phyloP scores from a whole-genome alignment of 2,113 vertebrate genomes.

The Trochalopteron elliotii region DNA sequence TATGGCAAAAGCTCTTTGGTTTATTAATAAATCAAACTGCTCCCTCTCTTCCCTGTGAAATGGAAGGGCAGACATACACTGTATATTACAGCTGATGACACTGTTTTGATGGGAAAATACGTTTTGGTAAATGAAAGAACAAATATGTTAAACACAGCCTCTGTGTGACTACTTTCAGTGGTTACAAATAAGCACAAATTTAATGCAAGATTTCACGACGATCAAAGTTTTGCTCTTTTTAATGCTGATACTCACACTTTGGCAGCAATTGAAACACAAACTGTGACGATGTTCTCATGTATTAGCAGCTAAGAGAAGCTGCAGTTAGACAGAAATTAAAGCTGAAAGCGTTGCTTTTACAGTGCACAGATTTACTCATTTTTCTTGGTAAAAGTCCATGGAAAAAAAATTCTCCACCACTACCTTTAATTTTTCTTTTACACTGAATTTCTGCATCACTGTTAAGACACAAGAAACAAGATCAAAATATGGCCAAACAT shows the following conservation, averaged over 20 bases:
- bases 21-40: background rate
- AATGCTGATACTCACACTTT: background rate
- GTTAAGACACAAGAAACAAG: background rate
- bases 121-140: slow-evolving; percentile 18
- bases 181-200: background rate
- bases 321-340: background rate
- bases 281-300: background rate
- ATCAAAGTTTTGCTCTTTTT: slow-evolving; percentile 22
- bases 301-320: background rate
- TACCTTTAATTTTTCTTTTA: background rate
- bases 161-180: background rate
- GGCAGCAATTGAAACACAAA: background rate
- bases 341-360: background rate
- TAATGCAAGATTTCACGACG: background rate
- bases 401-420: background rate
- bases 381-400: background rate
- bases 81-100: background rate
- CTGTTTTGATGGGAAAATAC: slow-evolving; percentile 25
- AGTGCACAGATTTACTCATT: background rate
- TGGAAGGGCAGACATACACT: background rate
- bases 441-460: background rate
- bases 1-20: background rate
- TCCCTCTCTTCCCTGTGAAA: background rate
- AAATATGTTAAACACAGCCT: background rate
- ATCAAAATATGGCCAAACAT: background rate